Evolutionary conservation across 2,888 invertebrate species (phyloP), one percentile per base, ranked within the genome.

Genomic region (Rhodophaea formosa): DNA sequence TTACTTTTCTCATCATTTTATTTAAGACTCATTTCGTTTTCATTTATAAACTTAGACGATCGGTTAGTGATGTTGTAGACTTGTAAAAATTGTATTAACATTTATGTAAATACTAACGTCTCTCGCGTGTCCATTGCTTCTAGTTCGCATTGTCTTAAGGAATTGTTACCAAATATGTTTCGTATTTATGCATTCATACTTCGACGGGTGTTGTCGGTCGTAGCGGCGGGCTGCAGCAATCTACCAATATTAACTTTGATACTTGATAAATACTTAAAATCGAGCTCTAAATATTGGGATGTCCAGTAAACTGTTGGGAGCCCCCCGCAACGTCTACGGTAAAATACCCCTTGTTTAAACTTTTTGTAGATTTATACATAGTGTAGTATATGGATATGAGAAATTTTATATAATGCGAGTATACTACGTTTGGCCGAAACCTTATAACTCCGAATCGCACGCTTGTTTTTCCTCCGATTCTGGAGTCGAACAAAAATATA

Each of bases 141-240:
- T 67, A 69, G 73, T 74, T 72, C 74, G 73, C 73, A 56, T 49
- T 69, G 68, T 69, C 66, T 74, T 82, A 80, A 88, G 88, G 83
- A 86, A 84, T 89, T 88, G 91, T 91, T 91, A 91, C 91, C 91
- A 91, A 91, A 91, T 90, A 91, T 90, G 84, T 79, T 76, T 86
- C 86, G 77, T 89, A 89, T 88, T 89, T 86, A 84, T 84, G 72
- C 75, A 77, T 77, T 75, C 58, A 57, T 46, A 57, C 58, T 59
- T 53, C 56, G 45, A 49, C 32, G 60, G 57, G 60, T 53, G 57
- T 56, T 30, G 59, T 42, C 12, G 54, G 62, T 14, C 29, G 42
- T 55, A 49, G 60, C 45, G 15, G 39, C 17, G 30, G 51, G 14
- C 35, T 56, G 12, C 15, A 17, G 15, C 10, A 14, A 10, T 7